Conservation (phyloP, 2,888 invertebrate species). For the Meliscaeva auricollis region DNA sequence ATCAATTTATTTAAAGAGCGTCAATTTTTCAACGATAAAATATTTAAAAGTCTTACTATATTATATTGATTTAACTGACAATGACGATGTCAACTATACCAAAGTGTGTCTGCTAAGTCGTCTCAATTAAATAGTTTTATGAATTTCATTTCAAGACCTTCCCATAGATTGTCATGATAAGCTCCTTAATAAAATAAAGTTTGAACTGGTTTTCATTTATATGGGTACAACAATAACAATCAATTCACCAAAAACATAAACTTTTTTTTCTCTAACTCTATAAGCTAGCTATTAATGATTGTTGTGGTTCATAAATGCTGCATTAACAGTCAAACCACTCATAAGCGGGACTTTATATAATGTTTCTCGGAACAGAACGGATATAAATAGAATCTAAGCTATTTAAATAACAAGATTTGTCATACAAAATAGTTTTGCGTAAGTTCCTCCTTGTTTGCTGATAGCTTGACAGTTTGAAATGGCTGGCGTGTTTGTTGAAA, state of each 20-base stretch:
- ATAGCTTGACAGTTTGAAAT: too few relatives aligned
- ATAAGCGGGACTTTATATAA: too few relatives aligned
- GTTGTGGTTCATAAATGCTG: conserved; percentile 52
- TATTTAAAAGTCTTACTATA: not conserved
- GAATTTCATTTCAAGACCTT: conserved; percentile 5
- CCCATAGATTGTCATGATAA: conserved; percentile 8
- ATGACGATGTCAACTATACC: not conserved
- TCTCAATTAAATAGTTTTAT: conserved; percentile 36
- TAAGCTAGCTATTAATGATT: conserved; percentile 55
- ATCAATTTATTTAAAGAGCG: not conserved
- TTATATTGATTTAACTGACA: conserved; percentile 11
- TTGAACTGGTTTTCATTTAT: conserved; percentile 42
- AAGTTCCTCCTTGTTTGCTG: too few relatives aligned
- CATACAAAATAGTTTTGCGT: too few relatives aligned
- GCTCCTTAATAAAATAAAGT: conserved; percentile 5
- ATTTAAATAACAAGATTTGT: too few relatives aligned
- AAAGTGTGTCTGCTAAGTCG: conserved; percentile 28
- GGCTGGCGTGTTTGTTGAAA: too few relatives aligned
- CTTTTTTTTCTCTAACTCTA: conserved; percentile 51
- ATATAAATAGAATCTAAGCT: too few relatives aligned
- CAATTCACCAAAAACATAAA: conserved; percentile 35
- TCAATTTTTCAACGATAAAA: conserved; percentile 3
- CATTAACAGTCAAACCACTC: conserved; percentile 10
- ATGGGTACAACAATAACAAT: conserved; percentile 21
- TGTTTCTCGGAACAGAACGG: too few relatives aligned